Percentiles rank a stretch among this genome's conserved stretches.
phyloP scores from a whole-genome alignment of 2,797 vertebrate genomes.

The Squalus acanthias region DNA sequence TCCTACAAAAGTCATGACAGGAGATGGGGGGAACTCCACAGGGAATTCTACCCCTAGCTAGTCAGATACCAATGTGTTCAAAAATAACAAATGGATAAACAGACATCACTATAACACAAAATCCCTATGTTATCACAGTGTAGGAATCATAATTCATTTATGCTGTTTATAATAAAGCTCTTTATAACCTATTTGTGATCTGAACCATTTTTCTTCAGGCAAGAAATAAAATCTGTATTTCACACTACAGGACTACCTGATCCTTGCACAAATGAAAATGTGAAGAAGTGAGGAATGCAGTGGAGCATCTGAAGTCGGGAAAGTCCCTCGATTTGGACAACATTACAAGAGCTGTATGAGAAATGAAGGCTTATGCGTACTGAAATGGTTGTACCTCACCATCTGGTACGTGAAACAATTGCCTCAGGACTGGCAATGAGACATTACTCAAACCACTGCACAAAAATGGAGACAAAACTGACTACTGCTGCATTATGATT shows the following conservation, averaged over 20 bases:
- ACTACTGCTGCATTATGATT: background rate
- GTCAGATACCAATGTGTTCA: background rate
- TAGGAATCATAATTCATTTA: background rate
- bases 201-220: background rate
- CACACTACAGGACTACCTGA: background rate
- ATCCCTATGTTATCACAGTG: background rate
- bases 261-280: background rate
- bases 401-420: background rate
- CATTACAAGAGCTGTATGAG: background rate
- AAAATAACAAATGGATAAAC: background rate
- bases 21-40: background rate
- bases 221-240: background rate
- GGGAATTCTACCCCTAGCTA: background rate
- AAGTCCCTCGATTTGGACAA: background rate
- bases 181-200: background rate
- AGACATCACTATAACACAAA: background rate
- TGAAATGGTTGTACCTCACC: background rate
- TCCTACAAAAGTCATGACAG: background rate
- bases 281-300: background rate
- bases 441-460: background rate
- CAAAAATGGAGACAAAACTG: background rate
- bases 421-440: background rate
- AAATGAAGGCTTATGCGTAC: background rate
- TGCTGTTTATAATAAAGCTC: background rate
- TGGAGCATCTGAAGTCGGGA: background rate